A percentile compares a stretch with the other conserved stretches of the same genome.
phyloP scores from a whole-genome alignment of 1,140 invertebrate species.

The Glomeris maerens region DNA sequence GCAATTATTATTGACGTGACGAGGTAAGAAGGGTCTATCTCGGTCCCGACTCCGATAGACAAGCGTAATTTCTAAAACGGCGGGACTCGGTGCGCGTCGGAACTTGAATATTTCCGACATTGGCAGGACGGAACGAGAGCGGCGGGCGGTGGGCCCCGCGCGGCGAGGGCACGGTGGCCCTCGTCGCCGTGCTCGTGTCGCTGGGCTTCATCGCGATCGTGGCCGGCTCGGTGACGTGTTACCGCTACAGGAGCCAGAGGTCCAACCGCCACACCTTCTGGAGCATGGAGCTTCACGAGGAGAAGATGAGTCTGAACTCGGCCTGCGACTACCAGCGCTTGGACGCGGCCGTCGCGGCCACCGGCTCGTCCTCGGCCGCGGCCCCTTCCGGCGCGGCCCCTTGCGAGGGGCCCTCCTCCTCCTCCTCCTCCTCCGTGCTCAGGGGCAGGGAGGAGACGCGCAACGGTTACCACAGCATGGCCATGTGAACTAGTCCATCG shows the following conservation, averaged over 20 bases:
- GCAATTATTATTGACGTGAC: neutral
- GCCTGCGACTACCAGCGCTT: neutral
- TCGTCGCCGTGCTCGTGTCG: conserved; percentile 3
- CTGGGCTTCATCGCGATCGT: conserved; percentile 2
- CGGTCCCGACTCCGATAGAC: too few relatives aligned
- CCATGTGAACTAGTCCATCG: too few relatives aligned
- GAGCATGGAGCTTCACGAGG: conserved; percentile 8
- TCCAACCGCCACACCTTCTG: neutral
- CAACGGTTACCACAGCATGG: too few relatives aligned
- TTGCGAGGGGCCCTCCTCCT: too few relatives aligned
- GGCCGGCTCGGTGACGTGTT: conserved; percentile 4
- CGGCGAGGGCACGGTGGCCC: conserved; percentile 3
- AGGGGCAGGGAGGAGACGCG: too few relatives aligned
- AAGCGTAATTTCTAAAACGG: too few relatives aligned
- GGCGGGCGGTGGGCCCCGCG: too few relatives aligned
- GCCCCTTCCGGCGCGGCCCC: too few relatives aligned
- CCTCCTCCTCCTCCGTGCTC: too few relatives aligned
- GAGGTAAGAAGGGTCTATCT: too few relatives aligned
- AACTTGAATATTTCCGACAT: neutral
- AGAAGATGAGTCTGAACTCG: conserved; percentile 7
- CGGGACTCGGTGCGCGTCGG: neutral
- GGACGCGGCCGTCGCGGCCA: neutral
- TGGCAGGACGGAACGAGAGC: too few relatives aligned
- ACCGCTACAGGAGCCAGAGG: neutral
- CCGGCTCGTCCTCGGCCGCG: too few relatives aligned